Evolutionary conservation across 2,797 vertebrate genomes (phyloP).

Genomic region (Pempheris klunzingeri): DNA sequence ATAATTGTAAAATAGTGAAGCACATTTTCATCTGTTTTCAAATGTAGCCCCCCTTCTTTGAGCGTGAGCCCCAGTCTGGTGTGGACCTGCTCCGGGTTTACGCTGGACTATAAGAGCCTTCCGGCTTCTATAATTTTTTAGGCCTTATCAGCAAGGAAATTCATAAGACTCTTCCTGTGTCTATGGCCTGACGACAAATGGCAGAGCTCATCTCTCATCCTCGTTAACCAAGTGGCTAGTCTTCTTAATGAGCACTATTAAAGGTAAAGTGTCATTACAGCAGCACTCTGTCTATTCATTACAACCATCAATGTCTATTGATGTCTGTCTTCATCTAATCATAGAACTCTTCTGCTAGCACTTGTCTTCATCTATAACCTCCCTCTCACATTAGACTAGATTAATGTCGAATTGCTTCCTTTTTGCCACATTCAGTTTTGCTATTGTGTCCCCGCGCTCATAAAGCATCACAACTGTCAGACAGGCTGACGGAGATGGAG

Average conservation of each 20-base stretch:
- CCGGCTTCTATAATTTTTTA: neutral
- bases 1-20: neutral
- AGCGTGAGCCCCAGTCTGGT: neutral
- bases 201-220: conserved; percentile 68
- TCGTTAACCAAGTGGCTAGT: conserved; percentile 72
- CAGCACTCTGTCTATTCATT: conserved; percentile 81
- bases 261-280: conserved; percentile 81
- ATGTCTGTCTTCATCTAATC: conserved; percentile 74
- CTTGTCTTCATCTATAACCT: conserved; percentile 70
- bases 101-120: neutral
- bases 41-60: neutral
- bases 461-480: conserved; percentile 38
- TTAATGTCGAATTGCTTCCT: conserved; percentile 70
- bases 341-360: conserved; percentile 52
- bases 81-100: conserved; percentile 8
- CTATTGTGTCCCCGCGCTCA: conserved; percentile 38
- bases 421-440: conserved; percentile 54
- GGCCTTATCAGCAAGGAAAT: conserved; percentile 27
- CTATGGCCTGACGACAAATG: conserved; percentile 55
- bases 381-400: conserved; percentile 59
- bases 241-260: conserved; percentile 83
- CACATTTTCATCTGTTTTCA: neutral
- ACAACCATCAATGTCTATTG: conserved; percentile 79
- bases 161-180: conserved; percentile 19
- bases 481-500: conserved; percentile 1